phyloP scores from a whole-genome alignment of 2,888 invertebrate species.

The Meliscaeva auricollis region DNA sequence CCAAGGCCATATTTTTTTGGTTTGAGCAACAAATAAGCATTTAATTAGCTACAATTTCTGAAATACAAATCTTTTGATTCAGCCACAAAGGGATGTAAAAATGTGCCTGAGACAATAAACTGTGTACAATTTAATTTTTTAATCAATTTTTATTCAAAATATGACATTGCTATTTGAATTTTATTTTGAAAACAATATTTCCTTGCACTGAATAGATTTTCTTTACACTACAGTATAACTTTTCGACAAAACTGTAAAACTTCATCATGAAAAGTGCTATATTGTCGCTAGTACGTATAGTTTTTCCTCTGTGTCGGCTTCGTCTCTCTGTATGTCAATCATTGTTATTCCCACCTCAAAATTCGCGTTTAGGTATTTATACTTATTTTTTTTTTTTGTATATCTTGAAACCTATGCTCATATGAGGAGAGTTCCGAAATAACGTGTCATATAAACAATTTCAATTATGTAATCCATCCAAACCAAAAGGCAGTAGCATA shows the following conservation, averaged over 20 bases:
- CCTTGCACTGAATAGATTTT: too few relatives aligned
- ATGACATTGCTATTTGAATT: too few relatives aligned
- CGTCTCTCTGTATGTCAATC: constrained; percentile 67
- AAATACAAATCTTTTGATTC: too few relatives aligned
- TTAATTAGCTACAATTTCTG: too few relatives aligned
- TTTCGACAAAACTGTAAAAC: neutral
- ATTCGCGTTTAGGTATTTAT: constrained; percentile 65
- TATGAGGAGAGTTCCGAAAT: constrained; percentile 66
- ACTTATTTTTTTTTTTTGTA: constrained; percentile 20
- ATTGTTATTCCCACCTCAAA: constrained; percentile 72
- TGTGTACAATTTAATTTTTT: too few relatives aligned
- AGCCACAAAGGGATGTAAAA: too few relatives aligned
- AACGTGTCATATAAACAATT: constrained; percentile 67
- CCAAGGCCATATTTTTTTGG: too few relatives aligned
- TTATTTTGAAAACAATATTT: too few relatives aligned
- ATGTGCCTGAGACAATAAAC: too few relatives aligned
- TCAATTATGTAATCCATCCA: constrained; percentile 64
- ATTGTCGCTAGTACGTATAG: constrained; percentile 37
- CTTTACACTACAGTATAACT: too few relatives aligned
- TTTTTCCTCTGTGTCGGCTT: constrained; percentile 57
- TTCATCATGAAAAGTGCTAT: constrained; percentile 16
- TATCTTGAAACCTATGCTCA: constrained; percentile 7
- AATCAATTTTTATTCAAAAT: too few relatives aligned
- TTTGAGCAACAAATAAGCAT: too few relatives aligned
- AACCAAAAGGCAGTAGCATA: constrained; percentile 31